These are phyloP conservation scores for Apoda limacodes DNA, from an alignment of 2,888 invertebrate genomes.

Conservation along the genomic window DNA sequence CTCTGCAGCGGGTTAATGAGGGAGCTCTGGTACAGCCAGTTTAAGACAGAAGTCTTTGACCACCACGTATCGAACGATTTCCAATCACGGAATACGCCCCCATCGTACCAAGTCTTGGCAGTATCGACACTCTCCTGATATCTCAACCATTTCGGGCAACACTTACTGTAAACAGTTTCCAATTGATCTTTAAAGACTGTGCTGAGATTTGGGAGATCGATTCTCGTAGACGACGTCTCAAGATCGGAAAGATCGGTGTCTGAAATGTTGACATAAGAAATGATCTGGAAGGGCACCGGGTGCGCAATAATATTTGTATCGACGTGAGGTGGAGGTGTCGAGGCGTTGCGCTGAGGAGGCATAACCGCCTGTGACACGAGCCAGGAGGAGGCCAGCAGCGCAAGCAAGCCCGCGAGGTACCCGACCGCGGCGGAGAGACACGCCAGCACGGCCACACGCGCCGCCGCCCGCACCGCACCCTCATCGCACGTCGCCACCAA, in stretches of 20 bases:
- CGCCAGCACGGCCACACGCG: constrained; percentile 26
- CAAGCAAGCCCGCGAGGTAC: constrained; percentile 22
- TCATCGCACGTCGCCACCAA: constrained; percentile 66
- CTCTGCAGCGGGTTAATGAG: constrained; percentile 45
- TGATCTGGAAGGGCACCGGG: not conserved
- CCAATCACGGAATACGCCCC: constrained; percentile 29
- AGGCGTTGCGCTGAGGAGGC: constrained; percentile 6
- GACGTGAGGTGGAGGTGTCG: not conserved
- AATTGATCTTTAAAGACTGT: no score
- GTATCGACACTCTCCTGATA: constrained; percentile 23
- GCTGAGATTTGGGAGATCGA: no score
- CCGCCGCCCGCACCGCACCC: constrained; percentile 23
- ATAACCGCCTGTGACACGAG: no score
- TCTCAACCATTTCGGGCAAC: constrained; percentile 40
- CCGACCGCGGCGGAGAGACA: constrained; percentile 26
- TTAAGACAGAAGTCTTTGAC: constrained; percentile 35
- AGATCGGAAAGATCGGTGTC: no score
- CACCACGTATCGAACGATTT: constrained; percentile 37
- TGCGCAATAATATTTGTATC: not conserved
- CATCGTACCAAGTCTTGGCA: constrained; percentile 28
- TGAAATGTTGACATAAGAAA: not conserved
- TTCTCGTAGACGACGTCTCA: no score
- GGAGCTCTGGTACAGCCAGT: constrained; percentile 48
- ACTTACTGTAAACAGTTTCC: no score
- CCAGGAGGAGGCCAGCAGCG: constrained; percentile 15